These are phyloP conservation scores for Lamellibrachia columna DNA, from an alignment of 2,888 invertebrate genomes.

Conservation along the genomic window DNA sequence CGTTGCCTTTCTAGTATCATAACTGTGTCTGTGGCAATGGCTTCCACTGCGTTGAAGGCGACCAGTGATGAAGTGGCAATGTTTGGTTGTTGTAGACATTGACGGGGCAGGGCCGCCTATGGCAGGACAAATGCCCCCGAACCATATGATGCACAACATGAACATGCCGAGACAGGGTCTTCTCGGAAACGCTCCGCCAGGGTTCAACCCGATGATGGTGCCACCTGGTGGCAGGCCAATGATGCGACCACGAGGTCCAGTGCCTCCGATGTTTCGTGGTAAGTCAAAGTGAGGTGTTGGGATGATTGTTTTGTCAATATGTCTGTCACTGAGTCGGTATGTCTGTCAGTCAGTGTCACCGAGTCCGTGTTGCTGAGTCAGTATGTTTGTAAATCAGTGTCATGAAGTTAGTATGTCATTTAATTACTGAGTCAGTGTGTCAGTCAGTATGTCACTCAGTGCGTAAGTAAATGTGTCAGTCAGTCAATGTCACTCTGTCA, in stretches of 20 bases:
- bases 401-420: neutral
- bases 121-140: neutral
- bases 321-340: neutral
- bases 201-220: constrained; percentile 5
- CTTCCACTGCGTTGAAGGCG: too few relatives aligned
- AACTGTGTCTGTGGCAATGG: too few relatives aligned
- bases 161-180: neutral
- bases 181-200: neutral
- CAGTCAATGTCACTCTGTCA: neutral
- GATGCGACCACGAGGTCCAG: constrained; percentile 8
- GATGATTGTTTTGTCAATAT: neutral
- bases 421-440: too few relatives aligned
- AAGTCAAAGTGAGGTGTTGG: neutral
- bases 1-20: too few relatives aligned
- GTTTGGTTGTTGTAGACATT: neutral
- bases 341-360: neutral
- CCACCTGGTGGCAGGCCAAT: constrained; percentile 6
- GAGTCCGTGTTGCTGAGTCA: neutral
- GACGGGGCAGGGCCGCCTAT: neutral
- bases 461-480: too few relatives aligned
- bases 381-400: neutral
- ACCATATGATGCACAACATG: neutral
- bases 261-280: neutral
- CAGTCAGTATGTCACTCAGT: too few relatives aligned
- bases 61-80: too few relatives aligned